These are phyloP conservation scores for Mesocentrotus franciscanus DNA, from an alignment of 53 echinoderm and acorn worm genomes.

Conservation along the genomic window DNA sequence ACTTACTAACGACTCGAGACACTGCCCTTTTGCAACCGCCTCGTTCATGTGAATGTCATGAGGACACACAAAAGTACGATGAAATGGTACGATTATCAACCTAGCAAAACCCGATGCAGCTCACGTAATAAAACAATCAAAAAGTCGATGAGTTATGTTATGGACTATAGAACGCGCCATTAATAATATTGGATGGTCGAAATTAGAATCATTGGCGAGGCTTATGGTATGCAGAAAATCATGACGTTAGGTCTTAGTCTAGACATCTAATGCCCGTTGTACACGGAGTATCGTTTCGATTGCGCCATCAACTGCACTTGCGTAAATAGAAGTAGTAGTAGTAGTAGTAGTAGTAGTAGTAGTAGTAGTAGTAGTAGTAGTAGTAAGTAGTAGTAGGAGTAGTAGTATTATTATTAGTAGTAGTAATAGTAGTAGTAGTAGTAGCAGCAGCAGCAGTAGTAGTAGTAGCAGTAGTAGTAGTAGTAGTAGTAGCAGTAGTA, in stretches of 20 bases:
- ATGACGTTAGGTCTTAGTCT: neutral
- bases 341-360: neutral
- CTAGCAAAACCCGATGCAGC: neutral
- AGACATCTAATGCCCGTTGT: neutral
- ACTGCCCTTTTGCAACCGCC: neutral
- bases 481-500: neutral
- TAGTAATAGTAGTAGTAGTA: neutral
- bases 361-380: neutral
- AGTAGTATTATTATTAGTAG: neutral
- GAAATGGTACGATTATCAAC: neutral
- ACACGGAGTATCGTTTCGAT: too few species aligned
- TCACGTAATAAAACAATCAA: slow-evolving; percentile 35
- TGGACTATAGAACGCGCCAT: slow-evolving; percentile 26
- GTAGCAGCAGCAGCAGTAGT: neutral
- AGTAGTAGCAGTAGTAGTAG: neutral
- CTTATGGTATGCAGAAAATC: neutral
- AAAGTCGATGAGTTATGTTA: neutral
- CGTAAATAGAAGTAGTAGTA: neutral
- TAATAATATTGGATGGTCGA: slow-evolving; percentile 23
- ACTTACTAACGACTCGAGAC: neutral
- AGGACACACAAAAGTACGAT: neutral
- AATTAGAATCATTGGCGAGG: neutral
- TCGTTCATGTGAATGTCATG: neutral
- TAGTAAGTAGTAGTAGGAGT: neutral
- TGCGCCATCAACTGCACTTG: too few species aligned